A percentile compares a stretch with the other conserved stretches of the same genome.
Conservation (phyloP, 2,797 vertebrate genomes). For the Helicolenus hilgendorfi region DNA sequence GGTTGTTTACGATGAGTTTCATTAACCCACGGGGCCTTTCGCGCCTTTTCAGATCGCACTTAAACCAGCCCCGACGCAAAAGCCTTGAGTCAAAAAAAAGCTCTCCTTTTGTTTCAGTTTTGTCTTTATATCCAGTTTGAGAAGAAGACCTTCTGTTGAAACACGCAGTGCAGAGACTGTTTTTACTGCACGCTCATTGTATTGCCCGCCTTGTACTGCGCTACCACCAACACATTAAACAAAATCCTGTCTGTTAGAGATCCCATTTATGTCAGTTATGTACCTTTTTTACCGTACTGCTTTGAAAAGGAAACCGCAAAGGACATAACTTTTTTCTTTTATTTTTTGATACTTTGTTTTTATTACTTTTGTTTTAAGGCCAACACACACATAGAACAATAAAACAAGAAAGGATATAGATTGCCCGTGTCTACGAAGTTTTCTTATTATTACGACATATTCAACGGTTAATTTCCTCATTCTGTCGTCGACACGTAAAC, state of each 20-base stretch:
- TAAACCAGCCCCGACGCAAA: background rate
- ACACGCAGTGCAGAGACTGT: background rate
- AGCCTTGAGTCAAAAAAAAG: background rate
- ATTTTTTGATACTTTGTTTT: no score
- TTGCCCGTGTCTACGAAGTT: no score
- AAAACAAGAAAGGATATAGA: no score
- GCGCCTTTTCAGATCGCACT: background rate
- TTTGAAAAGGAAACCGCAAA: background rate
- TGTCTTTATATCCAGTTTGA: background rate
- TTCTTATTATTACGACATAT: no score
- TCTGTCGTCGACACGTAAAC: no score
- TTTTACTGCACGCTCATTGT: background rate
- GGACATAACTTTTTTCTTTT: background rate
- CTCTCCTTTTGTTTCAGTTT: background rate
- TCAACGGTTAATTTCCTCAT: no score
- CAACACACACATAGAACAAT: no score
- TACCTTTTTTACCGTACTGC: background rate
- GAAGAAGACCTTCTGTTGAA: background rate
- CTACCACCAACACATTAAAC: background rate
- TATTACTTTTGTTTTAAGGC: no score
- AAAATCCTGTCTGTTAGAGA: no score
- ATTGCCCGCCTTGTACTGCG: background rate
- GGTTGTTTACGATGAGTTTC: background rate
- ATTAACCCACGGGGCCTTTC: conserved; percentile 2
- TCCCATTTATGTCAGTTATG: background rate